Percentiles rank a stretch among this genome's conserved stretches.
Evolutionary conservation across 2,888 invertebrate species (phyloP).

Genomic region (Tubulanus polymorphus): DNA sequence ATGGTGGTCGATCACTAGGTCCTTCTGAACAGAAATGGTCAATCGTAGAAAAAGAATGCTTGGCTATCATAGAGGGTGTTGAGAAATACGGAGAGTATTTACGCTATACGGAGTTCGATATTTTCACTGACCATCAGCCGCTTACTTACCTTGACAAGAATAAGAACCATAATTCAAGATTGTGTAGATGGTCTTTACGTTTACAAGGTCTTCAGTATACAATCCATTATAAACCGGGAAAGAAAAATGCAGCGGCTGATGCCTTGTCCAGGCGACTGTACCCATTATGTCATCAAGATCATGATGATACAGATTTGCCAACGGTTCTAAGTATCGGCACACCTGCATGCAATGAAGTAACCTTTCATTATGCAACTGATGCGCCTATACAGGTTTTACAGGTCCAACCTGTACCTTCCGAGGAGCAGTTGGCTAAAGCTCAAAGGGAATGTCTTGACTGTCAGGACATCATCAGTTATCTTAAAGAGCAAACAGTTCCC

Average conservation of each 20-base stretch:
- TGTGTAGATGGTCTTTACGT: constrained; percentile 16
- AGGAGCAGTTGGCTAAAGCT: background rate
- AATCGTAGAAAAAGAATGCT: constrained; percentile 19
- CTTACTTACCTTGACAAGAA: constrained; percentile 9
- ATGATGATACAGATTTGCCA: background rate
- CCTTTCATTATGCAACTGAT: background rate
- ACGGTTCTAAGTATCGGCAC: too few species aligned
- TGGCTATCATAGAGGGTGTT: constrained; percentile 22
- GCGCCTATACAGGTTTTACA: background rate
- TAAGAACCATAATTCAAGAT: constrained; percentile 13
- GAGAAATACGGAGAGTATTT: constrained; percentile 19
- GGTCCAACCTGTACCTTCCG: background rate
- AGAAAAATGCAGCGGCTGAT: background rate
- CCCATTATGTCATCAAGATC: too few species aligned
- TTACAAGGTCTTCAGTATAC: constrained; percentile 16
- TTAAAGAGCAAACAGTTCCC: constrained; percentile 2
- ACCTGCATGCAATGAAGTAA: too few species aligned
- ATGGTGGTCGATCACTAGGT: background rate
- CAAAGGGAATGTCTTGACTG: constrained; percentile 1
- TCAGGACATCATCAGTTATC: constrained; percentile 1
- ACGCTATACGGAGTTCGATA: constrained; percentile 13
- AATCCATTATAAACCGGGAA: constrained; percentile 12
- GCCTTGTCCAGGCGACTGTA: constrained; percentile 2
- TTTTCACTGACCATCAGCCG: constrained; percentile 23
- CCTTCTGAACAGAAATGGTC: constrained; percentile 19